Conservation (phyloP, 92 coral and sea anemone genomes). For the Meandrina meandrites region DNA sequence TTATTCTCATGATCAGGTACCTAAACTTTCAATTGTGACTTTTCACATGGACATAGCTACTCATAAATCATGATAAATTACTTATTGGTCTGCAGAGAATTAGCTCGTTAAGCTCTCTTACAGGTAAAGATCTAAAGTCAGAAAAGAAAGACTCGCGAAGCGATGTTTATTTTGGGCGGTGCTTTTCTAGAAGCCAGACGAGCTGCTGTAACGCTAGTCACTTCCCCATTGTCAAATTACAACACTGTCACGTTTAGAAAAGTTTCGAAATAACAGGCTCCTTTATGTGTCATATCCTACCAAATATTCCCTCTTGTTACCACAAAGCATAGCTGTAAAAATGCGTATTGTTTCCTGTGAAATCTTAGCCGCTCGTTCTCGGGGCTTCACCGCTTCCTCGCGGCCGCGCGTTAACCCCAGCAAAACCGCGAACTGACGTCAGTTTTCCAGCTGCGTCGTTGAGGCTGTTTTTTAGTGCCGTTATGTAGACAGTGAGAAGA, state of each 20-base stretch:
- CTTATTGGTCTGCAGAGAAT: not conserved
- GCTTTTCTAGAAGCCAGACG: not conserved
- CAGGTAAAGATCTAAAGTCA: not conserved
- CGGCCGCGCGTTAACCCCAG: too few species aligned
- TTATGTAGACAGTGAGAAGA: not conserved
- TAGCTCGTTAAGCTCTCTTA: not conserved
- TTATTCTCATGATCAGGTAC: too few species aligned
- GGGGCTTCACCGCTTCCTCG: too few species aligned
- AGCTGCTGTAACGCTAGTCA: not conserved
- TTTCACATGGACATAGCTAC: not conserved
- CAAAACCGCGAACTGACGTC: not conserved
- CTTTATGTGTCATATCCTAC: not conserved
- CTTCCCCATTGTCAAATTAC: not conserved
- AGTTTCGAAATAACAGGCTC: not conserved
- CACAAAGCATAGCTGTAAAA: not conserved
- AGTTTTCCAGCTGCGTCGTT: not conserved
- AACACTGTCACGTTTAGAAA: not conserved
- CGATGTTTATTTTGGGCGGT: conserved; percentile 10
- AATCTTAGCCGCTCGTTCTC: too few species aligned
- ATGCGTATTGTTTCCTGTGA: not conserved
- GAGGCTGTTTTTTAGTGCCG: not conserved
- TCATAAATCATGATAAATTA: not conserved
- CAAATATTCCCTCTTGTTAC: not conserved
- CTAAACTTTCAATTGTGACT: not conserved
- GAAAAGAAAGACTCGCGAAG: not conserved